These are phyloP conservation scores for Babyrousa celebensis DNA, from an alignment of 2,797 vertebrate species.

Conservation along the genomic window DNA sequence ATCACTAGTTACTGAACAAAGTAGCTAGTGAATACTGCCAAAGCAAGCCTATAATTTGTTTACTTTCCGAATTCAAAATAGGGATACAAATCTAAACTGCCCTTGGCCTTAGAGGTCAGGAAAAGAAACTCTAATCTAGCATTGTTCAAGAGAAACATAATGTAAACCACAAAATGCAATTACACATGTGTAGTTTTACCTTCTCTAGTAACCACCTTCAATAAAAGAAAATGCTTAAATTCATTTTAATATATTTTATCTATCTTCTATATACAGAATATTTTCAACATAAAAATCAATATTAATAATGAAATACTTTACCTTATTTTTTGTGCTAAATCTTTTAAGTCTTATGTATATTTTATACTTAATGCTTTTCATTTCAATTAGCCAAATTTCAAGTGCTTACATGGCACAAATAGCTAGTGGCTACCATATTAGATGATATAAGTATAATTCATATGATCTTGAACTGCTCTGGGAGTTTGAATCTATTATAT, in stretches of 20 bases:
- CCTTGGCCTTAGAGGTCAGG: neutral
- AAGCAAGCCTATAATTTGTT: neutral
- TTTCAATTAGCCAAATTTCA: slow-evolving; percentile 20
- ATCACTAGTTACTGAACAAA: slow-evolving; percentile 1
- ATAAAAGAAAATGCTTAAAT: neutral
- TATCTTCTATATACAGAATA: neutral
- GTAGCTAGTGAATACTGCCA: neutral
- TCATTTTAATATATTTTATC: slow-evolving; percentile 51
- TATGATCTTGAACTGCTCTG: neutral
- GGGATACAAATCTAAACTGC: slow-evolving; percentile 10
- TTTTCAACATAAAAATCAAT: slow-evolving; percentile 5
- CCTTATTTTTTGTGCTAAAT: neutral
- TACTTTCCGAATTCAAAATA: neutral
- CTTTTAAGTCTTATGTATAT: neutral
- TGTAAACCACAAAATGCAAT: neutral
- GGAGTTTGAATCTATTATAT: slow-evolving; percentile 2
- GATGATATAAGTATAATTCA: neutral
- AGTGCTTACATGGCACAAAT: neutral
- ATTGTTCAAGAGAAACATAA: neutral
- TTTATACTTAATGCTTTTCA: neutral
- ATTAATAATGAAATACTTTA: slow-evolving; percentile 25
- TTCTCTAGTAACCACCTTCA: slow-evolving; percentile 30
- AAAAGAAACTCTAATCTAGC: neutral
- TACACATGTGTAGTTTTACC: slow-evolving; percentile 34
- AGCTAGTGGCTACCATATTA: neutral